These are phyloP conservation scores for Sitta europaea DNA, from an alignment of 2,113 vertebrate genomes.

Conservation along the genomic window DNA sequence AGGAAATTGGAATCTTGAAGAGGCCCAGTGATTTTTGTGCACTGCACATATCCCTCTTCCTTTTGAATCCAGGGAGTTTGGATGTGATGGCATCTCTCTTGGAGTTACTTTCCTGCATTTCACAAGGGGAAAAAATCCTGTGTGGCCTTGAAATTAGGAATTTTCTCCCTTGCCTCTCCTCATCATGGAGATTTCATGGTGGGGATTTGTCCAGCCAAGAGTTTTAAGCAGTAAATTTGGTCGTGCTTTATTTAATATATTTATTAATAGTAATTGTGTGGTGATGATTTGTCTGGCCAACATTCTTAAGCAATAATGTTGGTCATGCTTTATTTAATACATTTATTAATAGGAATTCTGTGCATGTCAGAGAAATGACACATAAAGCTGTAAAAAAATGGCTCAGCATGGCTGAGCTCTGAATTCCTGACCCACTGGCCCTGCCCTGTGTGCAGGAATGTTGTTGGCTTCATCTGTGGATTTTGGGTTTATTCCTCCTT, in stretches of 20 bases:
- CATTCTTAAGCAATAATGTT: not conserved
- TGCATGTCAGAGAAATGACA: not conserved
- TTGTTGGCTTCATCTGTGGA: not conserved
- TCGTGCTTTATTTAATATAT: not conserved
- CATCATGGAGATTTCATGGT: not conserved
- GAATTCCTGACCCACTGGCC: not conserved
- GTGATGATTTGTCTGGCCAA: not conserved
- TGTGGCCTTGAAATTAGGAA: not conserved
- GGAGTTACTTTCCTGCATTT: not conserved
- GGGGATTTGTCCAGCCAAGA: not conserved
- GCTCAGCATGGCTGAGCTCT: not conserved
- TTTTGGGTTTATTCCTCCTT: not conserved
- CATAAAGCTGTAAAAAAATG: not conserved
- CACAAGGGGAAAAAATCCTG: not conserved
- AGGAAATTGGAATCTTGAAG: not conserved
- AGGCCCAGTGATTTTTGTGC: not conserved
- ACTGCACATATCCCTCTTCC: not conserved
- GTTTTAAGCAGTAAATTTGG: not conserved
- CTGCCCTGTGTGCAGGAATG: not conserved
- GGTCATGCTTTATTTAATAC: not conserved
- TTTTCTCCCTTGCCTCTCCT: not conserved
- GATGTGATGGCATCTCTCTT: fast-evolving
- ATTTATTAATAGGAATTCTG: not conserved
- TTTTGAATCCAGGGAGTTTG: not conserved
- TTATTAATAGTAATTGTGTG: not conserved